Evolutionary conservation across 2,113 vertebrate species (phyloP), one percentile per base, ranked within the genome.

Genomic region (cat (Felis catus)): DNA sequence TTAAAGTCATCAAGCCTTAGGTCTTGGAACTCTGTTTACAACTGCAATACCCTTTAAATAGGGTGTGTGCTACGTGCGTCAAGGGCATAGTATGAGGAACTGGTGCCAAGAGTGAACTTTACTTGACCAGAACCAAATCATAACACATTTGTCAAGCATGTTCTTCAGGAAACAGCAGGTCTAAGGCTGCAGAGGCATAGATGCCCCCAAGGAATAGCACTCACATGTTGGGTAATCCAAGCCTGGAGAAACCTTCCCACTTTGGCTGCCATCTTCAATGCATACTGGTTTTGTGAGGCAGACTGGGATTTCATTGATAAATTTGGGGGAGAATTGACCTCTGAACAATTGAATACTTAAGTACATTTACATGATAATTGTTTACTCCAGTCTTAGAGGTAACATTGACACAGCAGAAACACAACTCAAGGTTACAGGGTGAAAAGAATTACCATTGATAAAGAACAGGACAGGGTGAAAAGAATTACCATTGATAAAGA

Each of bases 21-120:
- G 58, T 99, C 99, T 98, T 99, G 99, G 98, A 99, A 99, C 98
- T 99, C 99, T 99, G 1, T 99, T 98, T 94, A 99, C 97, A 10
- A 99, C 99, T 9, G 99, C 99, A 13, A 99, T 99, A 23, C 98
- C 99, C 97, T 99, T 99, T 93, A 99, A 99, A 84, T 98, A 96
- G 12, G 99, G 99, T 0, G 99, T 99, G 3, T 98, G 99, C 82
- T 99, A 99, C 36, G 99, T 99, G 83, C 99, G 0, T 99, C 99
- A 0, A 99, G 98, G 12, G 98, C 94, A 66, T 98, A 98, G 87
- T 96, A 97, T 53, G 97, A 91, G 19, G 98, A 9, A 99, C 98
- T 98, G 25, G 98, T 98, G 95, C 98, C 98, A 91, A 98, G 96
- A 13, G 97, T 4, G 6, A 66, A 68, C 81, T 90, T 95, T 82